Evolutionary conservation across 2,888 invertebrate genomes (phyloP), one percentile per base, ranked within the genome.

Genomic region (Xestia ashworthii): DNA sequence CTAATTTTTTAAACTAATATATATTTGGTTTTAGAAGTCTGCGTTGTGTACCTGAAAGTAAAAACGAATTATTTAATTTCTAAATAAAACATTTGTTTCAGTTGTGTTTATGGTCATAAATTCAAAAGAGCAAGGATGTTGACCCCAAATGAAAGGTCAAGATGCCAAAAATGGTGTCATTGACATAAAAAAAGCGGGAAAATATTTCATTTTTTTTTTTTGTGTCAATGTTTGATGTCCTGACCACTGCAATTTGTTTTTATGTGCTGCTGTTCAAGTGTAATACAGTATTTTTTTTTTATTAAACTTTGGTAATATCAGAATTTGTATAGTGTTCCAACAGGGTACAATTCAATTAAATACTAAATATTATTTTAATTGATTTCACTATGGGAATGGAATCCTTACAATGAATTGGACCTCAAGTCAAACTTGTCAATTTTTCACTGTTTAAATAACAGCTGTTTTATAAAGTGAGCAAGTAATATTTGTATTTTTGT

Each of bases 11-110:
- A 81, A 80, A 82, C 75, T 79, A 81, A n/a, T n/a, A n/a, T n/a
- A 60, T 79, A 81, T 67, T 71, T 76, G 69, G 74, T 71, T 76
- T 80, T 78, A 79, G 55, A 80, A 80, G 78, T 72, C 80, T 81
- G 74, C 78, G 72, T 72, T 62, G 55, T 82, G 77, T 86, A 89
- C 85, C 86, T 87, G 82, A 70, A 87, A 87, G 32, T 25, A 74
- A 69, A 25, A 65, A 71, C 12, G 0, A 66, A 55, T 22, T 11
- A 22, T 55, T 64, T 3, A 74, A 58, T 65, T n/a, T 8, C 11
- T 9, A 14, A 11, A n/a, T 25, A 25, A 58, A 50, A 32, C 53
- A 48, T 25, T 3, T 44, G 0, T 55, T 19, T 3, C 9, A 14
- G 5, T n/a, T 38, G 3, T 5, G 41, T 65, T 32, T 41, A 16